phyloP scores from a whole-genome alignment of 2,113 vertebrate genomes.

The Rissa tridactyla region DNA sequence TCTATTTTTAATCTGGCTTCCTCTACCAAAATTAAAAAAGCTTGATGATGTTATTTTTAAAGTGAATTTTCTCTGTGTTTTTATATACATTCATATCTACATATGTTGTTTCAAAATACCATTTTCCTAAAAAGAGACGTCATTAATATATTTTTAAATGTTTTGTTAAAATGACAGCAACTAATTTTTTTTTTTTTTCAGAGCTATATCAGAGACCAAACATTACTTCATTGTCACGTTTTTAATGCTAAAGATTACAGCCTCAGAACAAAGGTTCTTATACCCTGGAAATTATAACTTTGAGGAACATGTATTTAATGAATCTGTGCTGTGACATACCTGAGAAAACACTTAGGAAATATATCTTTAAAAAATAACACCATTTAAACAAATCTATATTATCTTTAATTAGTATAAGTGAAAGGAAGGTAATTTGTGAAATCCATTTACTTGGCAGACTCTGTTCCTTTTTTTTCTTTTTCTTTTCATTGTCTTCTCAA shows the following conservation, averaged over 20 bases:
- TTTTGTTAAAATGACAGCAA: not conserved
- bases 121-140: not conserved
- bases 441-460: not conserved
- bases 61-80: not conserved
- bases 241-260: not conserved
- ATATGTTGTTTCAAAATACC: not conserved
- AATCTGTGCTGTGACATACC: not conserved
- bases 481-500: not conserved
- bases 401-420: not conserved
- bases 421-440: not conserved
- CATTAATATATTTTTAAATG: not conserved
- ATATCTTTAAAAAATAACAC: not conserved
- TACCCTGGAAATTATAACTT: not conserved
- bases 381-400: not conserved
- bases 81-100: not conserved
- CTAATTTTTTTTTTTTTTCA: not conserved
- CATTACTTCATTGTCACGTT: not conserved
- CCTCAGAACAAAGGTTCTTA: not conserved
- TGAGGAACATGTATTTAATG: not conserved
- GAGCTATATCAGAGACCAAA: not conserved
- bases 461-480: not conserved
- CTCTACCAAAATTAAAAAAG: not conserved
- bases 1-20: not conserved
- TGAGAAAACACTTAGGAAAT: not conserved
- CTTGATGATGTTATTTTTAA: not conserved